Base-by-base conservation (phyloP, 2,797 vertebrate genomes). In the Apogon talboti region DNA sequence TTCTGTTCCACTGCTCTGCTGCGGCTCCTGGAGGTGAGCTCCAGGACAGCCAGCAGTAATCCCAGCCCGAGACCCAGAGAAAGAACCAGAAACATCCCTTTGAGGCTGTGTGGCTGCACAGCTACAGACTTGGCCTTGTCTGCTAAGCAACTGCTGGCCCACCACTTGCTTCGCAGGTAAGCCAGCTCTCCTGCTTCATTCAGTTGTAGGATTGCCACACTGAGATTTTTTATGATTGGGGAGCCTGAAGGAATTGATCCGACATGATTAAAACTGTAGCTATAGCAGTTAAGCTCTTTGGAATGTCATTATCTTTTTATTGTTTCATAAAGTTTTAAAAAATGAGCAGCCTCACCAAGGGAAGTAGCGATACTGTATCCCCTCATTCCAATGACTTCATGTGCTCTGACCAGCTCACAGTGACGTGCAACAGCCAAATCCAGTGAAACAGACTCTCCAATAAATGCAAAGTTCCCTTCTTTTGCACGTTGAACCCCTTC, bases 391-490 rank as follows among this genome's bases (percentile, higher is more conserved):
- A 96, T 86, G 1, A 97, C 90, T 66, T 96, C 95, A 0, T 95
- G 94, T 0, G 90, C 90, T 24, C 95, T 82, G 81, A 94, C 82
- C 69, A 97, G 84, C 33, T 95, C 94, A 84, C 96, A 97, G 73
- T 97, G 90, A 10, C 92, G 91, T 0, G 95, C 95, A 0, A 92
- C 94, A 0, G 93, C 94, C 16, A 96, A 85, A 79, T 97, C 96
- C 58, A 96, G 86, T 1, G 95, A 95, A 42, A 96, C 93, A 0
- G 96, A 96, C 83, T 97, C 96, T 2, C 96, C 96, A 0, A 97
- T 96, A 64, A 96, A 96, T 64, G 95, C 96, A 2, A 91, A 97
- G 83, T 93, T 92, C 0, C 94, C 95, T 7, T 95, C 92, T 84
- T 91, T 92, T 11, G 94, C 94, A 0, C 90, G 92, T 3, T 82